These are phyloP conservation scores for Cynocephalus volans DNA, from an alignment of 2,113 vertebrate genomes.

Conservation along the genomic window DNA sequence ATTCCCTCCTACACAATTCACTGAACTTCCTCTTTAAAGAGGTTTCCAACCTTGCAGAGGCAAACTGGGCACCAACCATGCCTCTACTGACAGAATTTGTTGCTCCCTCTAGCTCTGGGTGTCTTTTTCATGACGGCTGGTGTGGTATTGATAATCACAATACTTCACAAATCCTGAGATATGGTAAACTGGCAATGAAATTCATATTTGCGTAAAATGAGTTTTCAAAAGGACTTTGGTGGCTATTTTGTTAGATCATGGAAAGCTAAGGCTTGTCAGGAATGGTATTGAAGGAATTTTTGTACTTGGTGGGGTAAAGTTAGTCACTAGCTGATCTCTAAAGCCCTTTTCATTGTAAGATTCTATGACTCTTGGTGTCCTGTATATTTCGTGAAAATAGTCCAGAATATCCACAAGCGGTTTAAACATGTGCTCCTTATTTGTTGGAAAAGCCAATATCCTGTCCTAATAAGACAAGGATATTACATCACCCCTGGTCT, in stretches of 20 bases:
- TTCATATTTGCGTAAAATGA: neutral
- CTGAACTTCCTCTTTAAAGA: neutral
- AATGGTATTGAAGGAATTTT: neutral
- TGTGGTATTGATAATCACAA: neutral
- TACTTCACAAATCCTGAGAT: neutral
- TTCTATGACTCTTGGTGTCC: neutral
- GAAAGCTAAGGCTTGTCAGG: neutral
- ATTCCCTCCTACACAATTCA: neutral
- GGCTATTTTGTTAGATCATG: neutral
- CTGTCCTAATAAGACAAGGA: constrained; percentile 19
- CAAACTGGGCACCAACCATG: neutral
- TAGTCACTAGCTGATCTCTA: neutral
- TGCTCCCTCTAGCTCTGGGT: neutral
- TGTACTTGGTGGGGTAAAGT: neutral
- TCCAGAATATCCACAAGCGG: neutral
- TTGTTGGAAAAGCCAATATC: constrained; percentile 34
- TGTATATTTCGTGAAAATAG: constrained; percentile 23
- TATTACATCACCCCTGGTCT: neutral
- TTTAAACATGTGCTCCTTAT: constrained; percentile 12
- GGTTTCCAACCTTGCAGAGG: neutral
- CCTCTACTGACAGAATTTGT: neutral
- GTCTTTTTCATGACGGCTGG: neutral
- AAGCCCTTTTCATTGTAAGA: neutral
- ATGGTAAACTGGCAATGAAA: neutral
- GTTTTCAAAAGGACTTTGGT: constrained; percentile 21